Evolutionary conservation across 2,888 invertebrate species (phyloP).

Genomic region (Agriopis leucophaearia): DNA sequence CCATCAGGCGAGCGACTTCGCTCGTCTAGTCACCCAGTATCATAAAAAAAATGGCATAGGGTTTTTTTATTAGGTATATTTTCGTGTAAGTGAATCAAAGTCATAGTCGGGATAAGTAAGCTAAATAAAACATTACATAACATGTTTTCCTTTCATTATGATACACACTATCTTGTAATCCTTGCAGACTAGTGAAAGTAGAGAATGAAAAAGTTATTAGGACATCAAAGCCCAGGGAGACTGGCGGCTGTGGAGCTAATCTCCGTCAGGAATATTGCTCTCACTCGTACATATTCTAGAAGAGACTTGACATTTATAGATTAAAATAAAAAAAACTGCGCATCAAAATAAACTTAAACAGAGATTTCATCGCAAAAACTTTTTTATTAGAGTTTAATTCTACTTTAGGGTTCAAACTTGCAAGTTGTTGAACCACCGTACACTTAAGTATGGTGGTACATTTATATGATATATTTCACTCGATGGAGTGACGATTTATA

Average conservation of each 20-base stretch:
- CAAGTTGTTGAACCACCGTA: too few species aligned
- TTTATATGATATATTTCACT: too few species aligned
- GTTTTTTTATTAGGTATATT: too few species aligned
- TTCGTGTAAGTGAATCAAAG: too few species aligned
- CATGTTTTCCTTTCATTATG: background rate
- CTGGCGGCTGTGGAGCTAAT: constrained; percentile 66
- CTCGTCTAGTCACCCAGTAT: too few species aligned
- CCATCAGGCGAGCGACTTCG: too few species aligned
- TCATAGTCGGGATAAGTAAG: background rate
- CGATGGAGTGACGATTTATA: too few species aligned
- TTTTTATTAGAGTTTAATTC: too few species aligned
- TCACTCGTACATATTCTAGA: constrained; percentile 50
- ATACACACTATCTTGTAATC: constrained; percentile 30
- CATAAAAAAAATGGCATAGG: too few species aligned
- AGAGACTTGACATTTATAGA: constrained; percentile 39
- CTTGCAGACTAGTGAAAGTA: constrained; percentile 41
- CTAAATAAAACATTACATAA: background rate
- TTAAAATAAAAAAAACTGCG: too few species aligned
- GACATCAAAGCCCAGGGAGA: constrained; percentile 64
- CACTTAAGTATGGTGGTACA: too few species aligned
- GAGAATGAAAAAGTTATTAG: constrained; percentile 68
- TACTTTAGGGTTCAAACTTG: too few species aligned
- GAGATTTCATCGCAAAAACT: background rate
- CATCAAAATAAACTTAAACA: background rate
- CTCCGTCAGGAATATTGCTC: constrained; percentile 56